Percentiles rank a stretch among this genome's conserved stretches.
phyloP scores from a whole-genome alignment of 1,140 invertebrate genomes.

The Neodiprion virginianus region DNA sequence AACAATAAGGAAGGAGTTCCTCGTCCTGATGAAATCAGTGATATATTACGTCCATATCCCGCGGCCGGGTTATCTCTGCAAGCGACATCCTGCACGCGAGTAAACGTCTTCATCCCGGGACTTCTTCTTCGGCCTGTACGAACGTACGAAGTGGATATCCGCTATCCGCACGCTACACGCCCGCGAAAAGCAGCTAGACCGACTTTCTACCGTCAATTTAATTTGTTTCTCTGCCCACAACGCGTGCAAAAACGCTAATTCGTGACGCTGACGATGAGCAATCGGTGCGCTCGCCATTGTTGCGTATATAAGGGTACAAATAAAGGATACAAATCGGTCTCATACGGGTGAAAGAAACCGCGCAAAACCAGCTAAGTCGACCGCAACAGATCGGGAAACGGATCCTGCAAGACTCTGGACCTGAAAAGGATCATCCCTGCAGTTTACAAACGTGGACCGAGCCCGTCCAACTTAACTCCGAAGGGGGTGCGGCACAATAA shows the following conservation, averaged over 20 bases:
- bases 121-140: neutral
- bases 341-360: too few species aligned
- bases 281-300: too few species aligned
- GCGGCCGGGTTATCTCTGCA: neutral
- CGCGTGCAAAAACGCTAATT: too few species aligned
- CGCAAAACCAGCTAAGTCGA: too few species aligned
- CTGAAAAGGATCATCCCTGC: too few species aligned
- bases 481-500: slow-evolving; percentile 17
- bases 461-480: neutral
- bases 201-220: neutral
- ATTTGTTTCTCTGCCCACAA: too few species aligned
- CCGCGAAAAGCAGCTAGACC: neutral
- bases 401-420: neutral
- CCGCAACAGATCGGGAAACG: neutral
- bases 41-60: slow-evolving; percentile 10
- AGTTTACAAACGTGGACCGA: too few species aligned
- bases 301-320: neutral
- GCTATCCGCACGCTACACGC: too few species aligned
- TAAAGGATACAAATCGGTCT: neutral
- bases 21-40: slow-evolving; percentile 13
- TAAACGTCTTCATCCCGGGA: slow-evolving; percentile 9
- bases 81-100: neutral
- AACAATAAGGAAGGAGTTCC: neutral
- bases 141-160: neutral
- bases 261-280: too few species aligned